phyloP scores from a whole-genome alignment of 2,888 invertebrate genomes.

The Ischnus inquisitorius region DNA sequence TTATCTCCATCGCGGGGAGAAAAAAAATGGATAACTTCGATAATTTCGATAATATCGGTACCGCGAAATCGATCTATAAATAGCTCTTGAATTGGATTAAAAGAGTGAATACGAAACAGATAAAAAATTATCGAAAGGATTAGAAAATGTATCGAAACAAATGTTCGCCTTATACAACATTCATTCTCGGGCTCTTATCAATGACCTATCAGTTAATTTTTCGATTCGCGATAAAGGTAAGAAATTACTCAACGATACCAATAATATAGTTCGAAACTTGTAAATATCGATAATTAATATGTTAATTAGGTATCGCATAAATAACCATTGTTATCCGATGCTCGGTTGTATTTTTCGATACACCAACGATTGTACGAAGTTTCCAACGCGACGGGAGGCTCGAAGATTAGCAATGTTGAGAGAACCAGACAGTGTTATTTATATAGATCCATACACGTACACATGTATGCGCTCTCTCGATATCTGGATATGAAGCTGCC shows the following conservation, averaged over 20 bases:
- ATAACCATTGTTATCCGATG: constrained; percentile 55
- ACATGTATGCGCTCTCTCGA: constrained; percentile 57
- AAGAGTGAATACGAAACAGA: neutral
- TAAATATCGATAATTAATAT: too few relatives aligned
- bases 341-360: constrained; percentile 5
- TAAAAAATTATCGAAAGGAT: too few relatives aligned
- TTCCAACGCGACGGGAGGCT: constrained; percentile 22
- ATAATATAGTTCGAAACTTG: constrained; percentile 3
- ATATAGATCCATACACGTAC: constrained; percentile 13
- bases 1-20: too few relatives aligned
- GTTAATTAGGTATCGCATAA: too few relatives aligned
- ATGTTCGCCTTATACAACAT: neutral
- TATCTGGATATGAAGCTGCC: constrained; percentile 67
- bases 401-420: constrained; percentile 60
- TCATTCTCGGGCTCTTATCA: too few relatives aligned
- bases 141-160: neutral
- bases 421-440: constrained; percentile 58
- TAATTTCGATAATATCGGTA: too few relatives aligned
- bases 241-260: too few relatives aligned
- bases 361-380: constrained; percentile 27
- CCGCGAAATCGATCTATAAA: too few relatives aligned
- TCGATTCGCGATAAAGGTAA: too few relatives aligned
- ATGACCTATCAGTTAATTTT: too few relatives aligned
- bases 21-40: too few relatives aligned
- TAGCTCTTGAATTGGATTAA: too few relatives aligned